phyloP scores from a whole-genome alignment of 1,140 invertebrate species.

The Colletes gigas region DNA sequence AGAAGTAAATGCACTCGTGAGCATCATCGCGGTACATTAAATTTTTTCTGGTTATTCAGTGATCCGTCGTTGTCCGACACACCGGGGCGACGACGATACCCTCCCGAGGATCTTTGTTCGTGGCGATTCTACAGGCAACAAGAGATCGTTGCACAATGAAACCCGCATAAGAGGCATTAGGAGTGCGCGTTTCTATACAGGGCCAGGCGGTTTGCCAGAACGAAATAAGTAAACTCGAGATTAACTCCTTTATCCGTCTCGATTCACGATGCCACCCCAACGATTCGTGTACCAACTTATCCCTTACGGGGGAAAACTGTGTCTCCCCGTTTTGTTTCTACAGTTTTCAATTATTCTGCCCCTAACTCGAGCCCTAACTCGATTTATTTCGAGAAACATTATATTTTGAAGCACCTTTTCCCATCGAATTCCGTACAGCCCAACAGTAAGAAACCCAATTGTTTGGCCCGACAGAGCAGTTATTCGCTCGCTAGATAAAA shows the following conservation, averaged over 20 bases:
- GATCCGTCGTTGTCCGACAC: slow-evolving; percentile 23
- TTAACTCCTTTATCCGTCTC: slow-evolving; percentile 28
- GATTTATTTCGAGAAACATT: too few species aligned
- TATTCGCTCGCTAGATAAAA: too few species aligned
- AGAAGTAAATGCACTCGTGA: neutral
- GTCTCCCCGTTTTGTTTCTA: too few species aligned
- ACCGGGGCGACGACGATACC: slow-evolving; percentile 38
- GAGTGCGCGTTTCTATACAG: slow-evolving; percentile 40
- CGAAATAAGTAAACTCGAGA: slow-evolving; percentile 34
- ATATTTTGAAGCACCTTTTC: too few species aligned
- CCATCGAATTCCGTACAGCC: too few species aligned
- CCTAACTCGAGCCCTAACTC: too few species aligned
- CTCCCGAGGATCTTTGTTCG: slow-evolving; percentile 51
- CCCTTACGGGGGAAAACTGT: too few species aligned
- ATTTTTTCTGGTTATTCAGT: slow-evolving; percentile 39
- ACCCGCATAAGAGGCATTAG: slow-evolving; percentile 62
- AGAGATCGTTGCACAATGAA: slow-evolving; percentile 64
- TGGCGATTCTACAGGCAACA: slow-evolving; percentile 57
- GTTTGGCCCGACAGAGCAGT: too few species aligned
- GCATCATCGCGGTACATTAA: neutral
- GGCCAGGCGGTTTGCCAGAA: slow-evolving; percentile 41
- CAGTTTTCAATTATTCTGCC: too few species aligned
- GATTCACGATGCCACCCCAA: neutral
- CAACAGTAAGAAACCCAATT: too few species aligned
- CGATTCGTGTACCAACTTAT: neutral